Evolutionary conservation across 2,113 vertebrate species (phyloP).

Genomic region (Macquaria ambigua): DNA sequence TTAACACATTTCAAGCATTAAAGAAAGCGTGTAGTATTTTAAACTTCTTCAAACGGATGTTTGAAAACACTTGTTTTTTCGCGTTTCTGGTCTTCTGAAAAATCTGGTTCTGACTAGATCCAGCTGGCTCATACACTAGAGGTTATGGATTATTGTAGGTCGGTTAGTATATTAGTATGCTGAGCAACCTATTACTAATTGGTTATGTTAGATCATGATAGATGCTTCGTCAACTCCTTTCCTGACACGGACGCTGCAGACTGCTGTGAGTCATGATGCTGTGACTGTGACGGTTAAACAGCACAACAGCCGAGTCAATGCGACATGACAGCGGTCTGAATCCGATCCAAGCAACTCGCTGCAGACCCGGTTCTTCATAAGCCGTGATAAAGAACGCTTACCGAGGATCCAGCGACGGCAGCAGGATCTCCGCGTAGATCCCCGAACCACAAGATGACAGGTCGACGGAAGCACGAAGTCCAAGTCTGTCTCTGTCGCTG

Average conservation of each 20-base stretch:
- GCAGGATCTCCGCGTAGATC: not conserved
- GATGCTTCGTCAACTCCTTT: not conserved
- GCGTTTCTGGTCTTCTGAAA: not conserved
- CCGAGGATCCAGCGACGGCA: slow-evolving; percentile 6
- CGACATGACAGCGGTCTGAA: not conserved
- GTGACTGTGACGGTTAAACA: not conserved
- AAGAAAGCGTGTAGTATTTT: too few relatives aligned
- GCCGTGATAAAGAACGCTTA: not conserved
- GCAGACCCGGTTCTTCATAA: not conserved
- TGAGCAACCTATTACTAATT: not conserved
- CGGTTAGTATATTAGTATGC: too few relatives aligned
- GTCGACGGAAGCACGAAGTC: not conserved
- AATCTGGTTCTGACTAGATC: slow-evolving; percentile 53
- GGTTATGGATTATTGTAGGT: not conserved
- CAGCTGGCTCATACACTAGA: not conserved
- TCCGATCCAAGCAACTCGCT: too few relatives aligned
- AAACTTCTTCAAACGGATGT: not conserved
- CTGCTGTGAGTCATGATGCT: not conserved
- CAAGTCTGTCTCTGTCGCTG: not conserved
- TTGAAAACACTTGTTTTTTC: too few relatives aligned
- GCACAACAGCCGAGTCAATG: not conserved
- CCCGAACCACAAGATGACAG: too few relatives aligned
- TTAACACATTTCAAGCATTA: not conserved
- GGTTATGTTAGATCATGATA: not conserved
- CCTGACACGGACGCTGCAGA: not conserved